Conservation (phyloP, 2,797 vertebrate genomes). For the Enteromius mattozi region DNA sequence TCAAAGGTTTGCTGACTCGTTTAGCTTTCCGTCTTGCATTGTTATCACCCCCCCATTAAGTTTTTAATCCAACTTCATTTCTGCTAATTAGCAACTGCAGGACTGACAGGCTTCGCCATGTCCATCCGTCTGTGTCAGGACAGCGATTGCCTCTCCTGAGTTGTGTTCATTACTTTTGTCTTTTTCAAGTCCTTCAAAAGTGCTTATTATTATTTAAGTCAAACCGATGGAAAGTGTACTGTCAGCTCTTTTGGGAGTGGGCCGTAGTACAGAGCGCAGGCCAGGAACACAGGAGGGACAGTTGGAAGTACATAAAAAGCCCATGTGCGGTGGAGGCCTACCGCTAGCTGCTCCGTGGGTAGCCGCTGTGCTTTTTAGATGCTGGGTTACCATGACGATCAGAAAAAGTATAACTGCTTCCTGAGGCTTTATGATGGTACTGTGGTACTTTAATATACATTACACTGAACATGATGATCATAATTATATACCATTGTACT, state of each 20-base stretch:
- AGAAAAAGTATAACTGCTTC: background rate
- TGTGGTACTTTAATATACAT: background rate
- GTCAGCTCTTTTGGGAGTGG: constrained; percentile 59
- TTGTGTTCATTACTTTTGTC: constrained; percentile 65
- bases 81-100: constrained; percentile 58
- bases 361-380: background rate
- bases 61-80: constrained; percentile 64
- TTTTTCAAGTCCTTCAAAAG: constrained; percentile 68
- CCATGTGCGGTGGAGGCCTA: constrained; percentile 21
- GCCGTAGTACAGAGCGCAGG: constrained; percentile 33
- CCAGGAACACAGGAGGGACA: constrained; percentile 32
- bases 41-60: constrained; percentile 58
- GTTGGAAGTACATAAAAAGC: constrained; percentile 37
- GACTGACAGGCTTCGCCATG: constrained; percentile 57
- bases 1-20: constrained; percentile 58
- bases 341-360: background rate
- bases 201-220: constrained; percentile 67
- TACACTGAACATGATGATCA: background rate
- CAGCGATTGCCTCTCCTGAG: constrained; percentile 44
- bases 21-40: constrained; percentile 43
- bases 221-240: constrained; percentile 49
- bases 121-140: constrained; percentile 56
- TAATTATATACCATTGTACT: background rate
- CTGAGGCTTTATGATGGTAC: background rate
- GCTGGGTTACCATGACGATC: constrained; percentile 3